These are phyloP conservation scores for Leptinotarsa texana DNA, from an alignment of 1,140 invertebrate genomes.

Conservation along the genomic window DNA sequence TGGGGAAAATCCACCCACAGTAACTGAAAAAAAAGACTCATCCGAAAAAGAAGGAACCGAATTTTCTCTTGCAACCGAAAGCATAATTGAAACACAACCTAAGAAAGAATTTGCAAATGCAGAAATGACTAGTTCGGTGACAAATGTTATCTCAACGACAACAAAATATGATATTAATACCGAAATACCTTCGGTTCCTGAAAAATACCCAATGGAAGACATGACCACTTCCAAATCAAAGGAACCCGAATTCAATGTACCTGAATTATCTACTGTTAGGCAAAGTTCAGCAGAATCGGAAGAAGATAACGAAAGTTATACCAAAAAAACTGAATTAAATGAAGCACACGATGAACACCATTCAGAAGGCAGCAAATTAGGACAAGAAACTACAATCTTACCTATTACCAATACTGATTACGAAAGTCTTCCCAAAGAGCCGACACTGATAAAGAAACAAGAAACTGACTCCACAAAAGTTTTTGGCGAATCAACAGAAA, in stretches of 20 bases:
- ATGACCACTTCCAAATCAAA: conserved; percentile 24
- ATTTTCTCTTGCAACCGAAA: not conserved
- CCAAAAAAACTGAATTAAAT: conserved; percentile 11
- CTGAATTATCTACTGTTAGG: no score
- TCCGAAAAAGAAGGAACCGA: not conserved
- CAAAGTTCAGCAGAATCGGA: conserved; percentile 2
- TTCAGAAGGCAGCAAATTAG: no score
- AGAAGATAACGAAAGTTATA: not conserved
- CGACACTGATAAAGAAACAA: not conserved
- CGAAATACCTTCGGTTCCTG: not conserved
- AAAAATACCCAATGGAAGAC: conserved; percentile 35
- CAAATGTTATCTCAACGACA: not conserved
- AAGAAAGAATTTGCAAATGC: no score
- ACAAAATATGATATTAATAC: not conserved
- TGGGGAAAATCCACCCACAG: no score
- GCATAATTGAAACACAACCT: not conserved
- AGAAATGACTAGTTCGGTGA: no score
- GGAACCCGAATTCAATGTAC: not conserved
- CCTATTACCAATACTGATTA: no score
- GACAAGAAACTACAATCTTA: no score
- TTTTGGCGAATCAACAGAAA: not conserved
- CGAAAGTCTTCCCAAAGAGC: no score
- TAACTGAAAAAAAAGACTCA: no score
- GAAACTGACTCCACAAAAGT: not conserved
- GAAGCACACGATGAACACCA: no score